A percentile compares a stretch with the other conserved stretches of the same genome.
These are phyloP conservation scores for Xanthorhoe spadicearia DNA, from an alignment of 2,888 invertebrate genomes.

Conservation along the genomic window DNA sequence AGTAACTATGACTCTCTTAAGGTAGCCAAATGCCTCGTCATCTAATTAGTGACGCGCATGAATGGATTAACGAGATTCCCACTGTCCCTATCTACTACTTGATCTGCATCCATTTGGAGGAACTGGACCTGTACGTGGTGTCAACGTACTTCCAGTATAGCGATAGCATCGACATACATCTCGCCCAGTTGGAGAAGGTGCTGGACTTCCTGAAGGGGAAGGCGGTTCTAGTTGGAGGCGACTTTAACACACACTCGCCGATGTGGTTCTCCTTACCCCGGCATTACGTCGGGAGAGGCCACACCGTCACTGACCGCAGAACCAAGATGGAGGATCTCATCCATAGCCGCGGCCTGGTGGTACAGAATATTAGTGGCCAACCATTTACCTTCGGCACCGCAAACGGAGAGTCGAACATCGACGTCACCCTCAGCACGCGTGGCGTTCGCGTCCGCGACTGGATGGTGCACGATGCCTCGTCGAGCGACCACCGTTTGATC, in stretches of 20 bases:
- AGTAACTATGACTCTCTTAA: too few relatives aligned
- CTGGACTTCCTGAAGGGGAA: conserved; percentile 11
- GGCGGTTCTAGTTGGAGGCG: conserved; percentile 3
- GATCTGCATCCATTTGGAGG: conserved; percentile 12
- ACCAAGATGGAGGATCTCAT: too few relatives aligned
- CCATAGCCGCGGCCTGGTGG: background rate
- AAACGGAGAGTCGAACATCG: conserved; percentile 46
- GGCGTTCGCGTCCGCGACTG: conserved; percentile 23
- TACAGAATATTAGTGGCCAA: background rate
- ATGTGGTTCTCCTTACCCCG: too few relatives aligned
- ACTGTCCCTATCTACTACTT: too few relatives aligned
- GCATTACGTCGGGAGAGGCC: too few relatives aligned
- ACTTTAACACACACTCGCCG: too few relatives aligned
- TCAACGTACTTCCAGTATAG: conserved; percentile 37
- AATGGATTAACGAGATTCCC: too few relatives aligned
- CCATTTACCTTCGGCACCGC: conserved; percentile 33
- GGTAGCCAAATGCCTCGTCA: too few relatives aligned
- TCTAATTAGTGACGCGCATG: too few relatives aligned
- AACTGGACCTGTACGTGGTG: conserved; percentile 1
- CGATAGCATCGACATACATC: conserved; percentile 11
- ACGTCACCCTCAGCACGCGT: conserved; percentile 39
- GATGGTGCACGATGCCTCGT: conserved; percentile 17
- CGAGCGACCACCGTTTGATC: conserved; percentile 8
- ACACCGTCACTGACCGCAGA: too few relatives aligned
- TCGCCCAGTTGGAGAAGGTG: conserved; percentile 14